phyloP scores from a whole-genome alignment of 1,140 invertebrate genomes.

The Venturia canescens region DNA sequence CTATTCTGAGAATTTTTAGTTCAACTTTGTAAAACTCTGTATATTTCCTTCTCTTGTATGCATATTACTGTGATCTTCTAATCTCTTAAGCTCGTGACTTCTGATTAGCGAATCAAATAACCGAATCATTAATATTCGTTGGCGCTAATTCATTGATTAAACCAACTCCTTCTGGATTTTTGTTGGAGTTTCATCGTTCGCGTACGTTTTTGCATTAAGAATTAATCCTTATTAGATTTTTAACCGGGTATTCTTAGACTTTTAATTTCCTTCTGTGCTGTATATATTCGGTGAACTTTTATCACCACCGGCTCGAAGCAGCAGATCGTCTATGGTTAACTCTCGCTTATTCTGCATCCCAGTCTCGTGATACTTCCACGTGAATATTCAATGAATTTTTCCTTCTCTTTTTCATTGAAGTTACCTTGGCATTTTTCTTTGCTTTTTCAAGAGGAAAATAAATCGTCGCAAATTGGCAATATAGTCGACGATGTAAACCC shows the following conservation, averaged over 20 bases:
- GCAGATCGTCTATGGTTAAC: neutral
- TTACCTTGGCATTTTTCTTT: too few relatives aligned
- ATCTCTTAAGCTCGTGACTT: neutral
- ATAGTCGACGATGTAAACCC: too few relatives aligned
- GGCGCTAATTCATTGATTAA: conserved; percentile 10
- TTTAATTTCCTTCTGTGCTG: neutral
- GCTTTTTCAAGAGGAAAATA: too few relatives aligned
- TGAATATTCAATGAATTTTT: too few relatives aligned
- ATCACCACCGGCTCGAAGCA: neutral
- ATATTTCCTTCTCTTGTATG: too few relatives aligned
- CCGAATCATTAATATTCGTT: conserved; percentile 24
- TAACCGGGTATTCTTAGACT: neutral
- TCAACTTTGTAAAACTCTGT: too few relatives aligned
- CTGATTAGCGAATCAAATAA: neutral
- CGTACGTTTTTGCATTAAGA: neutral
- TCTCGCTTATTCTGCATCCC: too few relatives aligned
- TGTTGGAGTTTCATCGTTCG: neutral
- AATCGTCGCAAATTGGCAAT: too few relatives aligned
- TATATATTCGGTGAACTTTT: neutral
- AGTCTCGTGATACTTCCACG: too few relatives aligned
- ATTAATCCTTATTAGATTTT: conserved; percentile 9
- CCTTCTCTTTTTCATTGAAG: too few relatives aligned
- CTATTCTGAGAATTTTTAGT: too few relatives aligned
- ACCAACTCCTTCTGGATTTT: neutral
- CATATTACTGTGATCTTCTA: neutral